Evolutionary conservation across 1,140 invertebrate species (phyloP), one percentile per base, ranked within the genome.

Genomic region (Drosophila repletoides): DNA sequence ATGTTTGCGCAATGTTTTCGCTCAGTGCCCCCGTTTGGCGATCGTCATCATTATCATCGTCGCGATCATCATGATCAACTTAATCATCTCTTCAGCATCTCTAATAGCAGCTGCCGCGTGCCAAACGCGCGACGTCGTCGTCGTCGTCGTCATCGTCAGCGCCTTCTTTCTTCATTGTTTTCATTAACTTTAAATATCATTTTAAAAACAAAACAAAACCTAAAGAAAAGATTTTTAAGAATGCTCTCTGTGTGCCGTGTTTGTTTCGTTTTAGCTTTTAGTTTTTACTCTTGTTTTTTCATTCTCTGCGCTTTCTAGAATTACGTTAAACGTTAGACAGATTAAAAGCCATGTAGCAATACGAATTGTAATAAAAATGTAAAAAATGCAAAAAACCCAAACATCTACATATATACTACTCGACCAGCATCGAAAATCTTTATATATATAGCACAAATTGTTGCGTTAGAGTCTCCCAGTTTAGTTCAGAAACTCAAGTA

Each of bases 261-360:
- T 81, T 76, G 51, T 72, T 69, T 76, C 41, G 64, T 28, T 59
- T 76, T 70, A 68, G 71, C 45, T 68, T 68, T 38, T 76, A 79
- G 74, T 80, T 72, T 74, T 19, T 65, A 69, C 22, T 64, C 56
- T 59, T 53, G 29, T 70, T 38, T 63, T 68, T 75, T 45, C 15
- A 48, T 19, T 40, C 24, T 43, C 36, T 43, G 10, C 10, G 10
- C 5, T 43, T 43, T 12, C 14, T 40, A 48, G 52, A 40, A 29
- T 15, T 51, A 24, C 10, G 3, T 34, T 34, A 22, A 22, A 14
- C 22, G 29, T 21, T 66, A 66, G 63, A 3, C 29, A 33, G 36
- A 21, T 49, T 19, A 21, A 61, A 45, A 38, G 22, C 40, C 31
- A 29, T 64, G 31, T 65, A 53, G 59, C 7, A 9, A 21, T 53